phyloP scores from a whole-genome alignment of 2,888 invertebrate species.

The Aspidiotus rigidus region DNA sequence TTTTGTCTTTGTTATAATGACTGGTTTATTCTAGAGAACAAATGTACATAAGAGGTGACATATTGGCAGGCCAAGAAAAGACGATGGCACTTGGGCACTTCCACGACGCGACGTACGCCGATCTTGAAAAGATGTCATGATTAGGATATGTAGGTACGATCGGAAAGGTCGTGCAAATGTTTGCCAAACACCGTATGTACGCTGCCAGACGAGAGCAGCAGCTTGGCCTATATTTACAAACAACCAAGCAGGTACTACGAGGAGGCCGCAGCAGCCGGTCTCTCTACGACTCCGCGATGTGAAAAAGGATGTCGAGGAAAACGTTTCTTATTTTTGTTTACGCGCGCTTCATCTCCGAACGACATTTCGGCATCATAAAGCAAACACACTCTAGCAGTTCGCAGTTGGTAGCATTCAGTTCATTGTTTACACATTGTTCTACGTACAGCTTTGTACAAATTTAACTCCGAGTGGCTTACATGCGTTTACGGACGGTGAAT shows the following conservation, averaged over 20 bases:
- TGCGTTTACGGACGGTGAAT: too few relatives aligned
- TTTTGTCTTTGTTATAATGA: too few relatives aligned
- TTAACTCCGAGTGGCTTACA: not conserved
- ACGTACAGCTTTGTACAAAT: not conserved
- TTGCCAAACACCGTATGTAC: not conserved
- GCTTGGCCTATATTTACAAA: too few relatives aligned
- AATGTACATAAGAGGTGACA: too few relatives aligned
- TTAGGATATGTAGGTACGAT: not conserved
- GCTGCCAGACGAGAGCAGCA: not conserved
- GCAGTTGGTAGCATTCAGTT: not conserved
- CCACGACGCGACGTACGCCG: too few relatives aligned
- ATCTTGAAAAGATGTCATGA: conserved; percentile 2
- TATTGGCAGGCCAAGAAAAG: too few relatives aligned
- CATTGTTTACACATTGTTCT: conserved; percentile 1
- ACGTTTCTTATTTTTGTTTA: not conserved
- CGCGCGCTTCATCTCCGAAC: not conserved
- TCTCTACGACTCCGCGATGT: too few relatives aligned
- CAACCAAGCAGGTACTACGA: too few relatives aligned
- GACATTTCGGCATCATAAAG: conserved; percentile 4
- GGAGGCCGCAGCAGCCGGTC: too few relatives aligned
- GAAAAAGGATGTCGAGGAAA: not conserved
- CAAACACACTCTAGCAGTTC: not conserved
- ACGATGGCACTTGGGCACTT: too few relatives aligned
- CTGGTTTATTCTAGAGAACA: too few relatives aligned
- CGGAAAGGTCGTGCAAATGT: not conserved